Evolutionary conservation across 2,113 vertebrate species (phyloP).

Genomic region (Indicator indicator): DNA sequence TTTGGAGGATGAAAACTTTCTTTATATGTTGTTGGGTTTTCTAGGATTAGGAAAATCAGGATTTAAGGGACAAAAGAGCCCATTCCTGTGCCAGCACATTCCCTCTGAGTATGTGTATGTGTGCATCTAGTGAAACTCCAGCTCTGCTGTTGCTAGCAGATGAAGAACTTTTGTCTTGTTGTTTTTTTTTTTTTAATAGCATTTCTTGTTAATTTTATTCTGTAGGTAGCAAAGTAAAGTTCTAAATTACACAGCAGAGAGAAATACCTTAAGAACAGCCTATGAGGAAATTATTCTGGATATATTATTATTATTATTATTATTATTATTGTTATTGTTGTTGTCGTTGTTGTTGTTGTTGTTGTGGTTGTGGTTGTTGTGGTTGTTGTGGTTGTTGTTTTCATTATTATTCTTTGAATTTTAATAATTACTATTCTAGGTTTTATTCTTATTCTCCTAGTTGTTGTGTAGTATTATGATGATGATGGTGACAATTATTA

Average conservation of each 20-base stretch:
- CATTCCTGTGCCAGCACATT: background rate
- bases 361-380: too few relatives aligned
- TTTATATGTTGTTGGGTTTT: background rate
- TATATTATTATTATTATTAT: too few relatives aligned
- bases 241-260: background rate
- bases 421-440: too few relatives aligned
- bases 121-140: fast-evolving
- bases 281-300: background rate
- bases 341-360: too few relatives aligned
- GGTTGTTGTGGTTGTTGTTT: too few relatives aligned
- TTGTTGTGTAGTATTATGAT: too few relatives aligned
- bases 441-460: too few relatives aligned
- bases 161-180: background rate
- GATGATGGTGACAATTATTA: too few relatives aligned
- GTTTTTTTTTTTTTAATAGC: background rate
- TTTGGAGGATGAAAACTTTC: background rate
- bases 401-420: too few relatives aligned
- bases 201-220: background rate
- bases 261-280: background rate
- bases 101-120: too few relatives aligned
- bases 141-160: background rate
- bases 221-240: background rate
- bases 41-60: background rate
- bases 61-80: background rate
- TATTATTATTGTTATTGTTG: too few relatives aligned